Evolutionary conservation across 2,797 vertebrate genomes (phyloP).

Genomic region (Macropodus opercularis): DNA sequence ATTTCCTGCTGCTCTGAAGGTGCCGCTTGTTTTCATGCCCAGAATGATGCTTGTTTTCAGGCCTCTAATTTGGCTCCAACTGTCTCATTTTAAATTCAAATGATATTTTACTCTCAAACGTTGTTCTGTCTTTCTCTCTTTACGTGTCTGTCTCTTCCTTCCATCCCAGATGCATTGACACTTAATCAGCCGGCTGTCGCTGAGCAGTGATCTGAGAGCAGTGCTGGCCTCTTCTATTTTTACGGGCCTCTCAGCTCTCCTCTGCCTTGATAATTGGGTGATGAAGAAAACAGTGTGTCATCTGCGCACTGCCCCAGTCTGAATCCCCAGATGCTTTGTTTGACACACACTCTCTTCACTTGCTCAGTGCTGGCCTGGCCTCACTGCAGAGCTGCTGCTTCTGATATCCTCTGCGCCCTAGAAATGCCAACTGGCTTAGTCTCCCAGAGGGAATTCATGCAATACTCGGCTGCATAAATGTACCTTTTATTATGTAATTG

Average conservation of each 20-base stretch:
- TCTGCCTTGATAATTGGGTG: constrained; percentile 46
- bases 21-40: constrained; percentile 36
- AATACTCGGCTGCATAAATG: constrained; percentile 26
- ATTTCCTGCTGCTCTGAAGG: constrained; percentile 22
- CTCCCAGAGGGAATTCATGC: constrained; percentile 27
- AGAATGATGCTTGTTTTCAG: constrained; percentile 32
- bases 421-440: constrained; percentile 33
- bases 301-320: constrained; percentile 22
- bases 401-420: constrained; percentile 5
- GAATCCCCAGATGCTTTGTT: constrained; percentile 33
- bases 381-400: constrained; percentile 9
- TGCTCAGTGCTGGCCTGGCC: no score
- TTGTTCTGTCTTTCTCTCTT: constrained; percentile 7
- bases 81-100: constrained; percentile 48
- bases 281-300: constrained; percentile 28
- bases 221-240: constrained; percentile 52
- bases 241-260: constrained; percentile 29
- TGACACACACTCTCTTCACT: constrained; percentile 18
- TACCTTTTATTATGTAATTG: constrained; percentile 30
- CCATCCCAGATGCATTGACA: constrained; percentile 41
- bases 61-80: constrained; percentile 35
- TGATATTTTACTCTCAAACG: constrained; percentile 19
- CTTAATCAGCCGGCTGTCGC: constrained; percentile 45
- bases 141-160: constrained; percentile 19
- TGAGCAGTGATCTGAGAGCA: constrained; percentile 33